Base-by-base conservation (phyloP, 2,113 vertebrate genomes). In the Corydoras maculifer region DNA sequence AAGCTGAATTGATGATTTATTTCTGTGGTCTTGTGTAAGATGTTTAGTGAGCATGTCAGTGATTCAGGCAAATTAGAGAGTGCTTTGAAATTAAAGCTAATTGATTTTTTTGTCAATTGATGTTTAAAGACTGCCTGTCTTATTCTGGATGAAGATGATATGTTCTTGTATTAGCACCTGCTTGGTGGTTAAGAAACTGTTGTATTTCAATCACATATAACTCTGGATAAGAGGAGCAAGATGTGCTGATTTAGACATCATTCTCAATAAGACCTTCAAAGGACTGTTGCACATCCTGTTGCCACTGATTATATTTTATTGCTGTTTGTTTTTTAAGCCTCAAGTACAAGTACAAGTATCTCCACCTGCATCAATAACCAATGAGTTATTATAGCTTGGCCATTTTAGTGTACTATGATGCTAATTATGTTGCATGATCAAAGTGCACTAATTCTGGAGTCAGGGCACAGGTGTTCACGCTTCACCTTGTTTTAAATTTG, bases 381-480 rank as follows among this genome's bases (percentile, higher is more conserved):
- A 73, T 78, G 62, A 76, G 66, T 67, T 50, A 14, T 79, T 77
- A 73, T 80, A 66, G 63, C 77, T 54, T 65, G 65, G 63, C 50
- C 58, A 72, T 65, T 57, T 75, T 58, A 51, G 51, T 63, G 49
- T 66, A 66, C 18, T 79, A 67, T 83, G 65, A 82, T 78, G 75
- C 66, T 74, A 84, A 80, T 80, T 48, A 9, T 32, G 62, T 58
- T 29, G 12, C n/a, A 31, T 65, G 76, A 78, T 84, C 79, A 82
- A 77, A 82, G 81, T 31, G n/a, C 14, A 31, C 30, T 12, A 65
- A 51, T 32, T 50, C n/a, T 29, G 48, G 15, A 72, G 69, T 77
- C 59, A 75, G 55, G 69, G 58, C 65, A 64, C 75, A 80, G 72
- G 70, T 74, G 68, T 73, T 63, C 64, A 31, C 18, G 14, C 31